phyloP scores from a whole-genome alignment of 37 sponge, comb jelly and placozoan genomes.

The Beroe ovata region DNA sequence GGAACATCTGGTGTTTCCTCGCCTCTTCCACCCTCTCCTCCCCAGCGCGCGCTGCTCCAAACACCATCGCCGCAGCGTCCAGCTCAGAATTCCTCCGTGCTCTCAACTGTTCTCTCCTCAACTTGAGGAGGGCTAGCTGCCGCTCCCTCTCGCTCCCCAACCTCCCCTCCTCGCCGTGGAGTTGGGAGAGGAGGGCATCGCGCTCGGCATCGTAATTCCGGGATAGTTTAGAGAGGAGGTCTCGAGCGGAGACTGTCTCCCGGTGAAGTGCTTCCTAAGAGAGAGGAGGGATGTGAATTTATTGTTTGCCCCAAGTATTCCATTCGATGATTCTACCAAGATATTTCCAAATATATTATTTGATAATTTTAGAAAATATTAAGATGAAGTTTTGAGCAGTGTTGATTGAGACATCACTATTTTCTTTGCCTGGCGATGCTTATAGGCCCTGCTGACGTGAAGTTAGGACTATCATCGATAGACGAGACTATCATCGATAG shows the following conservation, averaged over 20 bases:
- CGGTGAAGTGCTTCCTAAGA: background rate
- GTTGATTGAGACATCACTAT: too few species aligned
- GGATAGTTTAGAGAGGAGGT: background rate
- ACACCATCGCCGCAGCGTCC: slow-evolving; percentile 57
- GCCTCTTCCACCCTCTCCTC: slow-evolving; percentile 28
- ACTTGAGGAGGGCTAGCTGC: slow-evolving; percentile 33
- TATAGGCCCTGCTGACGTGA: too few species aligned
- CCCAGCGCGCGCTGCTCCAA: slow-evolving; percentile 3
- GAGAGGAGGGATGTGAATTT: too few species aligned
- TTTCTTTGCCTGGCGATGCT: too few species aligned
- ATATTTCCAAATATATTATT: too few species aligned
- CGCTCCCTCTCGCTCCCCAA: slow-evolving; percentile 28
- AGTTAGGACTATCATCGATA: too few species aligned
- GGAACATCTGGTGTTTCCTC: slow-evolving; percentile 16
- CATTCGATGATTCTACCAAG: too few species aligned
- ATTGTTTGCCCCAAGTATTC: too few species aligned
- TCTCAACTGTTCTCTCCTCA: slow-evolving; percentile 12
- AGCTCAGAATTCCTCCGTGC: slow-evolving; percentile 7
- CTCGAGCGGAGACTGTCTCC: slow-evolving; percentile 35
- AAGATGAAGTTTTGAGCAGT: too few species aligned
- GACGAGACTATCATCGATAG: too few species aligned
- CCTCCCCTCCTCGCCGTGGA: slow-evolving; percentile 1
- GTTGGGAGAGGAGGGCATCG: slow-evolving; percentile 12
- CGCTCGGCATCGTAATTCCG: background rate
- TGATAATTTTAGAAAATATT: too few species aligned